A percentile compares a stretch with the other conserved stretches of the same genome.
Conservation (phyloP, 2,888 invertebrate genomes). For the Brachylomia viminalis region DNA sequence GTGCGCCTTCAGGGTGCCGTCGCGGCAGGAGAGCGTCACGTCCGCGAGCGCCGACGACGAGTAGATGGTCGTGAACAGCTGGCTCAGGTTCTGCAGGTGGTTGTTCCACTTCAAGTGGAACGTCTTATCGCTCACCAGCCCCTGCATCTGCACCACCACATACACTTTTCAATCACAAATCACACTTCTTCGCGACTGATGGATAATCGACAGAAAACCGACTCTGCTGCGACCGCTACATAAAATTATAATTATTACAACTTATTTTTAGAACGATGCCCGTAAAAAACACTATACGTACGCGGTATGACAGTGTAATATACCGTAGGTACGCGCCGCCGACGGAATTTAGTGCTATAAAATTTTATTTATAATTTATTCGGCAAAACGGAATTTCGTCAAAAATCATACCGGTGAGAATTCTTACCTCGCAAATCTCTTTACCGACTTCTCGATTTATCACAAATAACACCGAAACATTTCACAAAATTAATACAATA, state of each 20-base stretch:
- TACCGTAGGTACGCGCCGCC: conserved; percentile 90
- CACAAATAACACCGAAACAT: conserved; percentile 90
- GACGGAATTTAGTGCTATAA: conserved; percentile 89
- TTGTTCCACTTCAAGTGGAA: conserved; percentile 94
- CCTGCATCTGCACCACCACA: conserved; percentile 90
- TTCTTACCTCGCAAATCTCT: conserved; percentile 87
- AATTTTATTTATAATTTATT: conserved; percentile 86
- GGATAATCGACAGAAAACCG: conserved; percentile 88
- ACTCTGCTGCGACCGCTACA: conserved; percentile 89
- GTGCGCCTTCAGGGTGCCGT: conserved; percentile 93
- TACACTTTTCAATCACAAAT: conserved; percentile 84
- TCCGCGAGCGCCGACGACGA: conserved; percentile 93
- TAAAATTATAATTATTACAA: conserved; percentile 91
- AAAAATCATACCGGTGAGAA: conserved; percentile 79
- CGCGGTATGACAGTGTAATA: conserved; percentile 90
- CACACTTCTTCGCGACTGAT: conserved; percentile 84
- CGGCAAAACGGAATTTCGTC: conserved; percentile 79
- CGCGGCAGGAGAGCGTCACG: conserved; percentile 93
- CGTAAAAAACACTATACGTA: conserved; percentile 91
- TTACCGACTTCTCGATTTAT: conserved; percentile 88
- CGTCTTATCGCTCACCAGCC: conserved; percentile 92
- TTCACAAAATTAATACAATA: conserved; percentile 91
- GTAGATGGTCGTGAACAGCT: conserved; percentile 92
- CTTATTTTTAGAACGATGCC: conserved; percentile 91
- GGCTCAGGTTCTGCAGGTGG: conserved; percentile 93